Conservation (phyloP, 2,888 invertebrate genomes). For the Globia sparganii region DNA sequence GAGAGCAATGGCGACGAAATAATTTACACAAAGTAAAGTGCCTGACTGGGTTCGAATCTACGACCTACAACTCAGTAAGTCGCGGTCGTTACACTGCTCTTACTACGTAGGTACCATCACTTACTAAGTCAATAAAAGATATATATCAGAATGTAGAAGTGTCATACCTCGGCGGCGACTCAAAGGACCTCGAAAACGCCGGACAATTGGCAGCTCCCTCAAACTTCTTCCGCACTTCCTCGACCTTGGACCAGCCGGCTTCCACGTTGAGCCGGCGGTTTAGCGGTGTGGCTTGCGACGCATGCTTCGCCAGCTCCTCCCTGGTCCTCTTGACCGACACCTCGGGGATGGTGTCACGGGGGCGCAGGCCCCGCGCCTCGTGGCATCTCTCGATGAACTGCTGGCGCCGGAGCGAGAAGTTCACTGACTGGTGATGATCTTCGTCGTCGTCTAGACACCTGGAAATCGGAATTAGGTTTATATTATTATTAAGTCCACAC, state of each 20-base stretch:
- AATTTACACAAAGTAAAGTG: too few species aligned
- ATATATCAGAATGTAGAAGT: not conserved
- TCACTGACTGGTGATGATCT: conserved; percentile 72
- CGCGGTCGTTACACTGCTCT: too few species aligned
- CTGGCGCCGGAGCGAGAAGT: conserved; percentile 83
- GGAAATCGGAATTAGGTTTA: conserved; percentile 20
- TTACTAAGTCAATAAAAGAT: not conserved
- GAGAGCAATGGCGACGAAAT: too few species aligned
- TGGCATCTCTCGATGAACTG: conserved; percentile 89
- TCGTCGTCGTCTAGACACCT: conserved; percentile 86
- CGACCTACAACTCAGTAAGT: too few species aligned
- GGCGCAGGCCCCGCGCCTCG: conserved; percentile 81
- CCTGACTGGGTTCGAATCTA: too few species aligned
- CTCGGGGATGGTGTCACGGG: conserved; percentile 82
- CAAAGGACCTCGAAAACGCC: conserved; percentile 85
- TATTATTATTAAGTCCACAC: too few species aligned
- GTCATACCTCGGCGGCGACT: conserved; percentile 86
- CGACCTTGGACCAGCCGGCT: conserved; percentile 88
- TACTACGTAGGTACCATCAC: not conserved
- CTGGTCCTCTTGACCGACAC: conserved; percentile 84
- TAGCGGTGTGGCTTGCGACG: conserved; percentile 82
- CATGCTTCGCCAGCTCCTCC: conserved; percentile 86
- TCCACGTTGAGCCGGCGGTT: conserved; percentile 87
- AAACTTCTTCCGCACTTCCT: conserved; percentile 88
- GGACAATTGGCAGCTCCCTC: conserved; percentile 80